These are phyloP conservation scores for Oscheius myriophilus DNA, from an alignment of 2,888 invertebrate species.

Conservation along the genomic window DNA sequence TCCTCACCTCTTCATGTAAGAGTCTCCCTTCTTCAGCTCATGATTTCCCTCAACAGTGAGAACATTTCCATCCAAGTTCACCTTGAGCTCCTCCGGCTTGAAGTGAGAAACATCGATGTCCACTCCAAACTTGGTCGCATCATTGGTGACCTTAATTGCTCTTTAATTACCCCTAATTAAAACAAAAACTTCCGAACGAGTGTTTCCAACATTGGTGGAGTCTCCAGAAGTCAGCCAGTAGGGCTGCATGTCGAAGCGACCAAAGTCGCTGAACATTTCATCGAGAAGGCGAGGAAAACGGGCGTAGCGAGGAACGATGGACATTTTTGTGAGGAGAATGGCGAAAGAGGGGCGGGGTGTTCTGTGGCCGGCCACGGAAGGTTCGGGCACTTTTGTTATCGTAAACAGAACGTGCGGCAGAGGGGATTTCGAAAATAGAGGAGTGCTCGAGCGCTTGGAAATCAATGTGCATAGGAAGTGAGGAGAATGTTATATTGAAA, in stretches of 20 bases:
- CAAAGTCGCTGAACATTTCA: conserved; percentile 20
- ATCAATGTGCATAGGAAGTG: too few species aligned
- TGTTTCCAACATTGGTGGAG: conserved; percentile 28
- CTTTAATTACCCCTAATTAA: neutral
- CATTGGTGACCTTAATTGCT: conserved; percentile 30
- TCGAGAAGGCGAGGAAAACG: conserved; percentile 1
- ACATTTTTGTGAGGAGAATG: conserved; percentile 1
- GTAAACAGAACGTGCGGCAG: too few species aligned
- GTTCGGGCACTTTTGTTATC: too few species aligned
- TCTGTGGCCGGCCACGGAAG: neutral
- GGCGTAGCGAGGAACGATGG: neutral
- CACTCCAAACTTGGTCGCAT: conserved; percentile 38
- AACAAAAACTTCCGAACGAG: conserved; percentile 3
- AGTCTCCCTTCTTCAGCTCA: conserved; percentile 41
- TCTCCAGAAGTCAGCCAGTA: conserved; percentile 18
- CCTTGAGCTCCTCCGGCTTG: conserved; percentile 50
- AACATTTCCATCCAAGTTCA: conserved; percentile 42
- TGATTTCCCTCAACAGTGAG: conserved; percentile 46
- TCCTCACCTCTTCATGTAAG: conserved; percentile 36
- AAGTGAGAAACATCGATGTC: conserved; percentile 41
- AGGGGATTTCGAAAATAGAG: too few species aligned
- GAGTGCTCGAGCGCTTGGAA: too few species aligned
- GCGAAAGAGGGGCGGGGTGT: neutral
- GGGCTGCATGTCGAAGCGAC: conserved; percentile 17
- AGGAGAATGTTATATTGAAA: too few species aligned